These are phyloP conservation scores for Lucifuga dentata DNA, from an alignment of 2,113 vertebrate species.

Conservation along the genomic window DNA sequence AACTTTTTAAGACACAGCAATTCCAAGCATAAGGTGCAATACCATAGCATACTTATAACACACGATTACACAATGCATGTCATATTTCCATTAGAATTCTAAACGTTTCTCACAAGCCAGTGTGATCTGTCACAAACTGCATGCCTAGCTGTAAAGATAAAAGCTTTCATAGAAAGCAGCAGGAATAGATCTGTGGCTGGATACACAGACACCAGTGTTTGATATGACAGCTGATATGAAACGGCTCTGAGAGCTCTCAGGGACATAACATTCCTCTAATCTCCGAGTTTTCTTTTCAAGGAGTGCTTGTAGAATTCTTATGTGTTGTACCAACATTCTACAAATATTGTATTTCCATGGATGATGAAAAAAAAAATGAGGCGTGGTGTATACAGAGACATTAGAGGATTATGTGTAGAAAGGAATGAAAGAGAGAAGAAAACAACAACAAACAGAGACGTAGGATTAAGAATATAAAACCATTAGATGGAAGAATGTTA, in stretches of 20 bases:
- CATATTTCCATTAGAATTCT: constrained; percentile 8
- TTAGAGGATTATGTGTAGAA: constrained; percentile 1
- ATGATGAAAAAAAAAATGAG: not conserved
- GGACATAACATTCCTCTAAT: constrained; percentile 34
- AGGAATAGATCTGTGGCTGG: constrained; percentile 39
- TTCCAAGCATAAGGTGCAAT: too few relatives aligned
- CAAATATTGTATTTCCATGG: not conserved
- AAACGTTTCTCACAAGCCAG: constrained; percentile 12
- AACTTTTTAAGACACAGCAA: too few relatives aligned
- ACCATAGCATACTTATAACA: too few relatives aligned
- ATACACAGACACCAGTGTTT: constrained; percentile 42
- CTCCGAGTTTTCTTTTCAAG: constrained; percentile 29
- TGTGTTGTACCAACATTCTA: not conserved
- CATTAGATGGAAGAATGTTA: constrained; percentile 49
- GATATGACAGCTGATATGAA: constrained; percentile 49
- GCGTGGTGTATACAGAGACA: not conserved
- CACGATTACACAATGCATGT: constrained; percentile 7
- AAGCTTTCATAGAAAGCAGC: constrained; percentile 38
- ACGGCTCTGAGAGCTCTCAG: constrained; percentile 31
- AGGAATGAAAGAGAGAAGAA: constrained; percentile 10
- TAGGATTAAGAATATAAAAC: constrained; percentile 32
- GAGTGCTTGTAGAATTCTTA: not conserved
- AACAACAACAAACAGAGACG: not conserved
- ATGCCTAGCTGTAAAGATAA: constrained; percentile 33
- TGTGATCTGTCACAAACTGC: constrained; percentile 33